A percentile compares a stretch with the other conserved stretches of the same genome.
Evolutionary conservation across 23 tunicate species (phyloP).

Genomic region (Halocynthia aurantium): DNA sequence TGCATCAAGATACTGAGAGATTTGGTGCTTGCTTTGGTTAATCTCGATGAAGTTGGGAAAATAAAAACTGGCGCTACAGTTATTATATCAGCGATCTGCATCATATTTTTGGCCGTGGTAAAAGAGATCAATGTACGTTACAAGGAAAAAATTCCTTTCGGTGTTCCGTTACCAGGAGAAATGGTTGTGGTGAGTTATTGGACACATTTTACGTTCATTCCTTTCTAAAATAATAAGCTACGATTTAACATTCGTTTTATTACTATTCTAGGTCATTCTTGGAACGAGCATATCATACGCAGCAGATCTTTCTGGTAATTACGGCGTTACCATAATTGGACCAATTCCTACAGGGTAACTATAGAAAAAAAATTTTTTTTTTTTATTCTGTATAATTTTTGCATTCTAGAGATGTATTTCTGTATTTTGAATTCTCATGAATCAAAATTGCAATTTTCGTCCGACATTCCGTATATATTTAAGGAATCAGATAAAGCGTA

Average conservation of each 20-base stretch:
- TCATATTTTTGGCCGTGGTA: constrained; percentile 45
- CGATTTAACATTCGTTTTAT: background rate
- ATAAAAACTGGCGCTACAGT: constrained; percentile 49
- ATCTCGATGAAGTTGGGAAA: constrained; percentile 39
- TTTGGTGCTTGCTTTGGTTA: constrained; percentile 33
- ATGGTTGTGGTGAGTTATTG: constrained; percentile 47
- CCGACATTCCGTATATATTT: no score
- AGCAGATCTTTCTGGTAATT: constrained; percentile 23
- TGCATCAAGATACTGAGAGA: constrained; percentile 44
- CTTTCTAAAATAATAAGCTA: background rate
- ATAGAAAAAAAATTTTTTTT: no score
- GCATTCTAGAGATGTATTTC: no score
- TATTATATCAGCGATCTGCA: constrained; percentile 44
- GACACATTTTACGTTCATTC: background rate
- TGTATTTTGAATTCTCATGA: no score
- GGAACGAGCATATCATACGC: constrained; percentile 62
- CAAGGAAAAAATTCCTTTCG: constrained; percentile 50
- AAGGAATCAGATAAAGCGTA: no score
- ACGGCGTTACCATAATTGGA: constrained; percentile 46
- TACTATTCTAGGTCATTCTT: constrained; percentile 25
- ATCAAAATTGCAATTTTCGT: no score
- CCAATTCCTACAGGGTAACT: constrained; percentile 60
- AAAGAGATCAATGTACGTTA: constrained; percentile 49
- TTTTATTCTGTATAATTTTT: no score
- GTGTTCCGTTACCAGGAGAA: constrained; percentile 66